Percentiles rank a stretch among this genome's conserved stretches.
These are phyloP conservation scores for Gallinago solitaria DNA, from an alignment of 2,797 vertebrate genomes.

Conservation along the genomic window DNA sequence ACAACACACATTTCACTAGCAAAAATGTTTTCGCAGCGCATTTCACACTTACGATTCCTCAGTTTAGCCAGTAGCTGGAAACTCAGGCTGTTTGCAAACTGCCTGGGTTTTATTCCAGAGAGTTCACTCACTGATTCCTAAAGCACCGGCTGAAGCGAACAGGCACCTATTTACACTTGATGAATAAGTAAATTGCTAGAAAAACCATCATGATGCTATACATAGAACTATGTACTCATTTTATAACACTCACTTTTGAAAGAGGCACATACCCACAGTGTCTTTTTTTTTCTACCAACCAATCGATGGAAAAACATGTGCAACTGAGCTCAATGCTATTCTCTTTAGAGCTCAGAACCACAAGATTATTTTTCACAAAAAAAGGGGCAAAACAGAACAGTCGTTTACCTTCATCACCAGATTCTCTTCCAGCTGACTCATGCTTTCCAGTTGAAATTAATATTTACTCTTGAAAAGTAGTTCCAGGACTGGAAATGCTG, in stretches of 20 bases:
- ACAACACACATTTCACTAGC: conserved; percentile 10
- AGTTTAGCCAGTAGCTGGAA: conserved; percentile 17
- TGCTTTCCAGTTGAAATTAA: neutral
- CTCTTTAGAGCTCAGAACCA: neutral
- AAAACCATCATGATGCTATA: conserved; percentile 10
- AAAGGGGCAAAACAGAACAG: neutral
- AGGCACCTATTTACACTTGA: conserved; percentile 29
- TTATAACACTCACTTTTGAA: neutral
- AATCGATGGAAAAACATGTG: neutral
- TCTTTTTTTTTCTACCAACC: neutral
- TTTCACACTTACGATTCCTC: neutral
- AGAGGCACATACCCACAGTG: neutral
- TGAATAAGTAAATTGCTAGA: conserved; percentile 36
- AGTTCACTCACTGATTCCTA: conserved; percentile 18
- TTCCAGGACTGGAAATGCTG: neutral
- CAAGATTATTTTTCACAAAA: neutral
- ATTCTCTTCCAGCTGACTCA: neutral
- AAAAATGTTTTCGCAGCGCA: conserved; percentile 18
- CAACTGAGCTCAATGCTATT: neutral
- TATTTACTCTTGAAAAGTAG: neutral
- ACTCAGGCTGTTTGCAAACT: conserved; percentile 44
- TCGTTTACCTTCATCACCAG: neutral
- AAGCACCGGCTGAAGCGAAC: neutral
- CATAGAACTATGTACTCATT: neutral
- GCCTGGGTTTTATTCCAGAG: conserved; percentile 32